phyloP scores from a whole-genome alignment of 35 echinoderm and acorn worm species.

The Eucidaris tribuloides region DNA sequence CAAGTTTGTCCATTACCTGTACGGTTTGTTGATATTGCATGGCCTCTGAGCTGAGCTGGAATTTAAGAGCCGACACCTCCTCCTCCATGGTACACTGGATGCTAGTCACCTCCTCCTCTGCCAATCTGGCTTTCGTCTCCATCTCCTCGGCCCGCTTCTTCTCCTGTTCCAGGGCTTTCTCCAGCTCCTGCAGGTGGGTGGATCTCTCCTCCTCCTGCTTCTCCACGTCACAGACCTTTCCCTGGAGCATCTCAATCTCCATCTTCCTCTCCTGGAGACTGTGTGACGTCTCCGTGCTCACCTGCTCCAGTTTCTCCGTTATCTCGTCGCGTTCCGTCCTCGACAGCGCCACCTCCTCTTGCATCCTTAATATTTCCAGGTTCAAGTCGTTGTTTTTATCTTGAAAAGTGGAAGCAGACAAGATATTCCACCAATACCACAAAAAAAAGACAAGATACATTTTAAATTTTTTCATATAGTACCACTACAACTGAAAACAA shows the following conservation, averaged over 20 bases:
- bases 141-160: background rate
- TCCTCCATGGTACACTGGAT: constrained; percentile 58
- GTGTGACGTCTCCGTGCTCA: constrained; percentile 48
- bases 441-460: too few species aligned
- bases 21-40: constrained; percentile 93
- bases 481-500: too few species aligned
- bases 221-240: background rate
- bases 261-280: constrained; percentile 39
- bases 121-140: constrained; percentile 21
- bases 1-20: constrained; percentile 50
- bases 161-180: constrained; percentile 29
- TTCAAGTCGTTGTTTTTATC: constrained; percentile 58
- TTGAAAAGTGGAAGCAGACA: constrained; percentile 19
- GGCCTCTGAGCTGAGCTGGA: constrained; percentile 88
- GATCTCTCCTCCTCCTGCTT: constrained; percentile 11
- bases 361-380: constrained; percentile 29
- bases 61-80: constrained; percentile 76
- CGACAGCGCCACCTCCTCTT: constrained; percentile 27
- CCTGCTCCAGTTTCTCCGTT: constrained; percentile 39
- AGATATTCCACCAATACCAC: too few species aligned
- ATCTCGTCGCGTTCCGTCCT: constrained; percentile 50
- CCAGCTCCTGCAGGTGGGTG: background rate
- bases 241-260: constrained; percentile 47
- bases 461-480: too few species aligned
- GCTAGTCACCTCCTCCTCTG: constrained; percentile 50